phyloP scores from a whole-genome alignment of 2,888 invertebrate species.

The Perizoma affinitatum region DNA sequence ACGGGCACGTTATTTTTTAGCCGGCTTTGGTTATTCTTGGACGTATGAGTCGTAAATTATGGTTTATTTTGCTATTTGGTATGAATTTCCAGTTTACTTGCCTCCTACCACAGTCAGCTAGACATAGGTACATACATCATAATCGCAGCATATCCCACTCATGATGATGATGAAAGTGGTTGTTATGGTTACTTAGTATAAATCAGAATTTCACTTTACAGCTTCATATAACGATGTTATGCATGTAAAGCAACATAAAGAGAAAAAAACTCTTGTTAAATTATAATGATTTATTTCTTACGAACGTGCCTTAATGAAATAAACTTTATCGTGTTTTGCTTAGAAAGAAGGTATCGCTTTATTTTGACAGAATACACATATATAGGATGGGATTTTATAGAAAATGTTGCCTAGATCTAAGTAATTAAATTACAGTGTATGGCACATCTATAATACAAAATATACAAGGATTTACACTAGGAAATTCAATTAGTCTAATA shows the following conservation, averaged over 20 bases:
- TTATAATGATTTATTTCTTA: constrained; percentile 65
- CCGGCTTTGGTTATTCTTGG: no score
- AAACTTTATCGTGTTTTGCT: constrained; percentile 72
- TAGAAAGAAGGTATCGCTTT: constrained; percentile 64
- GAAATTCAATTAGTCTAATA: constrained; percentile 73
- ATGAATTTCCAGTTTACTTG: no score
- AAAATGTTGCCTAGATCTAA: constrained; percentile 77
- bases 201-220: no score
- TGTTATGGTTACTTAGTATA: no score
- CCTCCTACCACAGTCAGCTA: no score
- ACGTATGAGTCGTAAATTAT: no score
- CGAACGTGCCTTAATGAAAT: constrained; percentile 74
- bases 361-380: constrained; percentile 62
- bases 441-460: constrained; percentile 82
- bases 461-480: constrained; percentile 77
- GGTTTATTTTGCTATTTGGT: no score
- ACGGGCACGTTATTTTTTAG: no score
- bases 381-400: constrained; percentile 63
- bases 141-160: no score
- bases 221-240: no score
- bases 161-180: no score
- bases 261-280: constrained; percentile 16
- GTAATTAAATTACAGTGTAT: constrained; percentile 79
- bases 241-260: constrained; percentile 5
- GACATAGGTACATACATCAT: no score